Percentiles rank a stretch among this genome's conserved stretches.
Evolutionary conservation across 37 sponge, comb jelly and placozoan genomes (phyloP).

Genomic region (Tethya wilhelma): DNA sequence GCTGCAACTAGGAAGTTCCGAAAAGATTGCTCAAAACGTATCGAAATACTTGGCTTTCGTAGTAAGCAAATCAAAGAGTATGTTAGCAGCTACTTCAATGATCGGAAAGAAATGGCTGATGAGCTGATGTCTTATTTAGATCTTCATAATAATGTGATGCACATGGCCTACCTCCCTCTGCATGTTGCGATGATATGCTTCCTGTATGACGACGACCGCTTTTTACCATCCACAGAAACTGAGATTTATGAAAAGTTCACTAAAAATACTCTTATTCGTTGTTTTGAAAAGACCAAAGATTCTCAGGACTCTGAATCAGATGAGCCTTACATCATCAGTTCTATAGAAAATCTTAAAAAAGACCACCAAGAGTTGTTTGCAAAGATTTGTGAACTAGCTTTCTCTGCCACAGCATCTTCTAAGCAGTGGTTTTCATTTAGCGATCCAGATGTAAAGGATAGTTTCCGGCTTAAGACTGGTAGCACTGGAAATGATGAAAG

Average conservation of each 20-base stretch:
- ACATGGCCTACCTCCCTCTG: slow-evolving; percentile 45
- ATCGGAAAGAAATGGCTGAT: neutral
- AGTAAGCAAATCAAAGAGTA: slow-evolving; percentile 7
- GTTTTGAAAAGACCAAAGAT: neutral
- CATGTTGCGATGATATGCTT: slow-evolving; percentile 26
- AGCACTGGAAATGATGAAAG: neutral
- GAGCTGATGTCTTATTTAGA: slow-evolving; percentile 3
- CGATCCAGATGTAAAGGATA: neutral
- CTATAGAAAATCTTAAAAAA: neutral
- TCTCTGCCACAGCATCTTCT: neutral
- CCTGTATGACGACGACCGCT: neutral
- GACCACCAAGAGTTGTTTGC: neutral
- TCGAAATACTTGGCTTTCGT: slow-evolving; percentile 37
- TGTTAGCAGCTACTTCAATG: neutral
- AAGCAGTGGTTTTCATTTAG: slow-evolving; percentile 7
- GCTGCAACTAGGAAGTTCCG: slow-evolving; percentile 3
- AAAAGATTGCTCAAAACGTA: neutral
- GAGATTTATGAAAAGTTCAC: slow-evolving; percentile 25
- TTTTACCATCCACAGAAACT: slow-evolving; percentile 26
- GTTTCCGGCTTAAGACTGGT: neutral
- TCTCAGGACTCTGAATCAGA: too few species aligned
- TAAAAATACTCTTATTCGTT: neutral
- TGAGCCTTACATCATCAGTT: too few species aligned
- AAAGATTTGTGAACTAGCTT: slow-evolving; percentile 27
- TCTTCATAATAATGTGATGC: slow-evolving; percentile 3